A percentile compares a stretch with the other conserved stretches of the same genome.
phyloP scores from a whole-genome alignment of 1,140 invertebrate genomes.

The Drosophila subobscura region DNA sequence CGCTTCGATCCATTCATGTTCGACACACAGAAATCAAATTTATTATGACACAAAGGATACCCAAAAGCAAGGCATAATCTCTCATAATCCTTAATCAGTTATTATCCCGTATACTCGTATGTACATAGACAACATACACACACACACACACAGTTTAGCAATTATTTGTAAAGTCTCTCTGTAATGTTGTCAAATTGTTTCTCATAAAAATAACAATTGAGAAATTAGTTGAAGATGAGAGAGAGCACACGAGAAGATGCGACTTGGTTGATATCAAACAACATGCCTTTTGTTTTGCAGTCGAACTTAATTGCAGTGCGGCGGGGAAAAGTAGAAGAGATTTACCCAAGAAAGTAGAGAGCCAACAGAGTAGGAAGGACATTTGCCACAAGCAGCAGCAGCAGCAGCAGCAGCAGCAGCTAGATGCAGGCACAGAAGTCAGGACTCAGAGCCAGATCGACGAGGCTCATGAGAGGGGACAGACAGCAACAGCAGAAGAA shows the following conservation, averaged over 20 bases:
- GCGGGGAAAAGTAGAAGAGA: background rate
- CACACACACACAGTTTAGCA: slow-evolving; percentile 19
- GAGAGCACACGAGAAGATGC: background rate
- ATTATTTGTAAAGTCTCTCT: slow-evolving; percentile 39
- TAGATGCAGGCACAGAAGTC: background rate
- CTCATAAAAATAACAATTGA: slow-evolving; percentile 62
- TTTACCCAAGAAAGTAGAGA: background rate
- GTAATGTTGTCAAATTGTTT: slow-evolving; percentile 71
- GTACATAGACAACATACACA: background rate
- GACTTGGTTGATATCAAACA: slow-evolving; percentile 68
- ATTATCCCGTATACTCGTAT: slow-evolving; percentile 46
- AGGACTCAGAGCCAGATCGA: slow-evolving; percentile 24
- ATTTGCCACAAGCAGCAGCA: slow-evolving; percentile 21
- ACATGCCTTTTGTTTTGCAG: slow-evolving; percentile 79
- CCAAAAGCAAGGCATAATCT: slow-evolving; percentile 10
- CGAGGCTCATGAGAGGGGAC: slow-evolving; percentile 47
- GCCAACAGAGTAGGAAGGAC: slow-evolving; percentile 1
- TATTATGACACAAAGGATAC: slow-evolving; percentile 29
- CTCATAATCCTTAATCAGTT: slow-evolving; percentile 64
- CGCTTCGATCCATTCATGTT: no score
- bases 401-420: slow-evolving; percentile 11
- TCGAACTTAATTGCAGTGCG: slow-evolving; percentile 75
- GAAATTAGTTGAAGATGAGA: slow-evolving; percentile 48
- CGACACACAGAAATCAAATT: slow-evolving; percentile 24
- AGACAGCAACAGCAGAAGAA: slow-evolving; percentile 39